These are phyloP conservation scores for Arrhopalites spinosus DNA, from an alignment of 2,888 invertebrate genomes.

Conservation along the genomic window DNA sequence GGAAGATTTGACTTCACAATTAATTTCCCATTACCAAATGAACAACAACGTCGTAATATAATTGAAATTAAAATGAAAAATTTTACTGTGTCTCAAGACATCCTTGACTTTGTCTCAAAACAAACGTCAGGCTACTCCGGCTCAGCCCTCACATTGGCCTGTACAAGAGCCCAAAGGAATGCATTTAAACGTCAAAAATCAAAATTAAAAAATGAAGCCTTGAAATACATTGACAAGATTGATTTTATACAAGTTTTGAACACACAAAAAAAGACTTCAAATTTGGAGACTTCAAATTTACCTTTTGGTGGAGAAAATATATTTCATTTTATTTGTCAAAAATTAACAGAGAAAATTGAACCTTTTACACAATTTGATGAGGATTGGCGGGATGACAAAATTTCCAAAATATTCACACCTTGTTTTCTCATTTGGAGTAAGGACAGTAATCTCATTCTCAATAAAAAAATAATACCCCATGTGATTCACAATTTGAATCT, in stretches of 20 bases:
- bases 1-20: slow-evolving; percentile 30
- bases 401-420: background rate
- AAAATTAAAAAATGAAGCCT: background rate
- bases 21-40: slow-evolving; percentile 29
- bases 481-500: slow-evolving; percentile 3
- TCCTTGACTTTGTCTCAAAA: background rate
- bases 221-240: background rate
- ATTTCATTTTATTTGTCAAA: background rate
- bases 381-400: background rate
- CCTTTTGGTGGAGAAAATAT: background rate
- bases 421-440: slow-evolving; percentile 11
- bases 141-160: slow-evolving; percentile 11
- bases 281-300: background rate
- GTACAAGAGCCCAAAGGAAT: slow-evolving; percentile 18
- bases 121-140: slow-evolving; percentile 16
- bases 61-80: slow-evolving; percentile 11
- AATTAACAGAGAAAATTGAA: background rate
- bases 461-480: slow-evolving; percentile 9
- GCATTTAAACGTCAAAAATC: slow-evolving; percentile 24
- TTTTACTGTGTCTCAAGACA: background rate
- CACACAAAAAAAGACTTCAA: background rate
- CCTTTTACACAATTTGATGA: background rate
- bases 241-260: background rate
- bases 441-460: slow-evolving; percentile 1
- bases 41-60: slow-evolving; percentile 4